Conservation (phyloP, 2,888 invertebrate species). For the Drosophila mimica region DNA sequence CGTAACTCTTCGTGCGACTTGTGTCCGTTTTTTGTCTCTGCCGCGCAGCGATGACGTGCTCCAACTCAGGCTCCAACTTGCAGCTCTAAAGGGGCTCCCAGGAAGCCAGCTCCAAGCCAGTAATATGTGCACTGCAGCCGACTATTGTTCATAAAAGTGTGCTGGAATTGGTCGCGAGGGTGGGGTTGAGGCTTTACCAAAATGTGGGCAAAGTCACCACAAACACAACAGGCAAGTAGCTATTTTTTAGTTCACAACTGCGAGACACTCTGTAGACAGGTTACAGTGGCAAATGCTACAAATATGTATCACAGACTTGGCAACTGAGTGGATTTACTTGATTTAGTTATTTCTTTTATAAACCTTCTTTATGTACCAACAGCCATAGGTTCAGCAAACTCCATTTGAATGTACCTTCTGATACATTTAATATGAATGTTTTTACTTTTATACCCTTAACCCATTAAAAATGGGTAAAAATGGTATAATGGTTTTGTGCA, state of each 20-base stretch:
- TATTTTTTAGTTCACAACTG: neutral
- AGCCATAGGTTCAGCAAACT: neutral
- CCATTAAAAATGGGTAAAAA: too few relatives aligned
- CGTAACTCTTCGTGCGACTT: constrained; percentile 77
- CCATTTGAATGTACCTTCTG: neutral
- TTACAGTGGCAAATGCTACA: neutral
- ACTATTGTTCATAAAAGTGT: constrained; percentile 39
- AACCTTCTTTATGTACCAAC: neutral
- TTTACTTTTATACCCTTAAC: too few relatives aligned
- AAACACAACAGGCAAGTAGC: too few relatives aligned
- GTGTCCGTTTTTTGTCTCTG: constrained; percentile 67
- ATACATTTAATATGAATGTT: neutral
- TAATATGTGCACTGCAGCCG: constrained; percentile 32
- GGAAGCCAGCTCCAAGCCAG: neutral
- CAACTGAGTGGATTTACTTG: neutral
- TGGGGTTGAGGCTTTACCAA: neutral
- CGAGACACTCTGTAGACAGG: neutral
- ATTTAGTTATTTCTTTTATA: neutral
- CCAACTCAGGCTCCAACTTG: constrained; percentile 23
- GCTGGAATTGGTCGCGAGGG: neutral
- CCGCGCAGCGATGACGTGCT: constrained; percentile 42
- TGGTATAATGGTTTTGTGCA: too few relatives aligned
- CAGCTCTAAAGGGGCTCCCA: neutral
- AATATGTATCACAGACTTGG: neutral
- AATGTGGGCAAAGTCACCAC: constrained; percentile 13